Percentiles rank a stretch among this genome's conserved stretches.
phyloP scores from a whole-genome alignment of 2,888 invertebrate genomes.

The Cataglyphis rosenhaueri region DNA sequence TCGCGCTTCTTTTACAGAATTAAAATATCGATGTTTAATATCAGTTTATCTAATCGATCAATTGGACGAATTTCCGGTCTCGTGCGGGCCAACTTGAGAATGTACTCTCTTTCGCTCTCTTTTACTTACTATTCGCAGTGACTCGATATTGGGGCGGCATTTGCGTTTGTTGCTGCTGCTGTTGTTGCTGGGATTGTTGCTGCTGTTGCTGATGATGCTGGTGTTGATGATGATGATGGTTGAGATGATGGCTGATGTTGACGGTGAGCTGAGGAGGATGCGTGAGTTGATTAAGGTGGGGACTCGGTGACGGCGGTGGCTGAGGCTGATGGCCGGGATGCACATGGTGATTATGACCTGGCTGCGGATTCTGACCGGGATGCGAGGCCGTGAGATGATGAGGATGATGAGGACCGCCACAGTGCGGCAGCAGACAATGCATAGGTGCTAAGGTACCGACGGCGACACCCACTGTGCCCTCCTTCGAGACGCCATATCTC shows the following conservation, averaged over 20 bases:
- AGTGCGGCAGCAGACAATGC: constrained; percentile 79
- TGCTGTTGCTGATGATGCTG: constrained; percentile 74
- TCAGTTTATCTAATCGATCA: not conserved
- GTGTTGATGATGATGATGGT: constrained; percentile 80
- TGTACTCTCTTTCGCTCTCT: not conserved
- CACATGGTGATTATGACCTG: constrained; percentile 81
- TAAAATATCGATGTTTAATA: not conserved
- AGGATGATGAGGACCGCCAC: constrained; percentile 79
- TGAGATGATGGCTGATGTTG: constrained; percentile 79
- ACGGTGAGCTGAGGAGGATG: constrained; percentile 80
- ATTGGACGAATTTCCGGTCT: not conserved
- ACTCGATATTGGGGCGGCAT: constrained; percentile 81
- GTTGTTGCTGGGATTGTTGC: constrained; percentile 77
- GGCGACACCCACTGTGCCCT: constrained; percentile 82
- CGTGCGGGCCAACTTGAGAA: no score
- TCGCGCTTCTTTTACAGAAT: not conserved
- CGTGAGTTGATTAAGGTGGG: constrained; percentile 81
- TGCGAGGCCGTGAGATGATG: constrained; percentile 81
- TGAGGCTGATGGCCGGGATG: constrained; percentile 80
- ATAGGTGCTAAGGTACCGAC: constrained; percentile 79
- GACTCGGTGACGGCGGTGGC: constrained; percentile 76
- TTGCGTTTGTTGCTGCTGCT: constrained; percentile 75
- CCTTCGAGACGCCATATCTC: constrained; percentile 82
- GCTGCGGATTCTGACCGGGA: constrained; percentile 78
- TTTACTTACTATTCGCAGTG: constrained; percentile 81